These are phyloP conservation scores for Talpa occidentalis DNA, from an alignment of 2,113 vertebrate species.

Conservation along the genomic window DNA sequence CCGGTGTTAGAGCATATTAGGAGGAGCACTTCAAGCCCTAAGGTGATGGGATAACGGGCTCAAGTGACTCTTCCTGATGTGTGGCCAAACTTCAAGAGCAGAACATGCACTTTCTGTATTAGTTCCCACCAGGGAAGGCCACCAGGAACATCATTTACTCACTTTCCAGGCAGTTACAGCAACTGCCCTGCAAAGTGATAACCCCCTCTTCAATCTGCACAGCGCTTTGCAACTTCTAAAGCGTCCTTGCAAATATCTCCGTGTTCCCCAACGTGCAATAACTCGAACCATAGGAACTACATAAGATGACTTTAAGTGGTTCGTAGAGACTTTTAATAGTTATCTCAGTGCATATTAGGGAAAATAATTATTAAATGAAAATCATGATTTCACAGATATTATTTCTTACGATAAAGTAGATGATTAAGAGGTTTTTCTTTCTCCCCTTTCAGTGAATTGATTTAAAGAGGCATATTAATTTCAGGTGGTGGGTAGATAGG, in stretches of 20 bases:
- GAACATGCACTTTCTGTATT: neutral
- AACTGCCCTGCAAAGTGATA: neutral
- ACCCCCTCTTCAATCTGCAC: neutral
- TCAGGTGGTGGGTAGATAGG: neutral
- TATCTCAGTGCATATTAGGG: constrained; percentile 19
- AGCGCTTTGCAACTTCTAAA: neutral
- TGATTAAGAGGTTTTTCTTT: neutral
- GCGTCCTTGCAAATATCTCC: constrained; percentile 2
- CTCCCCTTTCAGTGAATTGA: neutral
- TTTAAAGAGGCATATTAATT: constrained; percentile 54
- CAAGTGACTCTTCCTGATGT: neutral
- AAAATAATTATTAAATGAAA: constrained; percentile 63
- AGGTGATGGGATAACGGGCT: neutral
- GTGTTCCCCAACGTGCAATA: constrained; percentile 1
- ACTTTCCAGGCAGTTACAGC: neutral
- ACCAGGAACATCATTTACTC: neutral
- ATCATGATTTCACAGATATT: constrained; percentile 10
- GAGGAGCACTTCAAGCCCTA: neutral
- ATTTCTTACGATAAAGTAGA: constrained; percentile 17
- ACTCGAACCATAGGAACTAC: neutral
- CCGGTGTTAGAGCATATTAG: neutral
- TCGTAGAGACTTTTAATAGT: neutral
- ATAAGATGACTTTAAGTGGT: neutral
- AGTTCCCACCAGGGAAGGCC: neutral
- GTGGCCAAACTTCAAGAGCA: neutral